Conservation (phyloP, 2,113 vertebrate species). For the Rattus rattus region DNA sequence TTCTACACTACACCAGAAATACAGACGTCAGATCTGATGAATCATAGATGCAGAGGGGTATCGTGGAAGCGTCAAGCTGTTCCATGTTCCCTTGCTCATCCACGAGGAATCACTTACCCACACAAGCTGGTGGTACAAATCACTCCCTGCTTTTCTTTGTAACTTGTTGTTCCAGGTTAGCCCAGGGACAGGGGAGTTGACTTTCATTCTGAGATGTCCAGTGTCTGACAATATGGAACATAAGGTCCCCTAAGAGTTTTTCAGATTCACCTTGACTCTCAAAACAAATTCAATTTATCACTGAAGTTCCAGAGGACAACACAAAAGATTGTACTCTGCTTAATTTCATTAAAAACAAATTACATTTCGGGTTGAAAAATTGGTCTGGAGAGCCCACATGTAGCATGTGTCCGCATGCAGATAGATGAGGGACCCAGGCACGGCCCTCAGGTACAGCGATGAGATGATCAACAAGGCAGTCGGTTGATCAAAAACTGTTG, state of each 20-base stretch:
- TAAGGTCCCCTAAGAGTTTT: not conserved
- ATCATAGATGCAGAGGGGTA: not conserved
- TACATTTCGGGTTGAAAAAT: not conserved
- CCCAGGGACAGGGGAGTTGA: not conserved
- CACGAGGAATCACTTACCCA: not conserved
- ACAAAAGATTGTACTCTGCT: not conserved
- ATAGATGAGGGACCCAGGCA: rapidly evolving
- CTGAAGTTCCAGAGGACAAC: not conserved
- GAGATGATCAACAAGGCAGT: not conserved
- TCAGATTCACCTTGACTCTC: not conserved
- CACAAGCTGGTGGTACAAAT: not conserved
- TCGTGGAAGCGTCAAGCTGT: not conserved
- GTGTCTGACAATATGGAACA: slow-evolving; percentile 4
- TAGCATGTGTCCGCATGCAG: rapidly evolving
- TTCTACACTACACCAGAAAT: not conserved
- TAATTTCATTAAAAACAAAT: not conserved
- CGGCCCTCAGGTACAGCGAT: rapidly evolving
- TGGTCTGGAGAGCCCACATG: not conserved
- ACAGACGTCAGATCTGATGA: not conserved
- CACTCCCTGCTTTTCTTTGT: not conserved
- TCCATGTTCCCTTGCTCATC: not conserved
- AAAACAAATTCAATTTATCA: not conserved
- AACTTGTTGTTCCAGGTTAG: not conserved
- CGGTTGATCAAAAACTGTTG: not conserved
- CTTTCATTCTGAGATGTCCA: not conserved